phyloP scores from a whole-genome alignment of 2,888 invertebrate species.

The Oligia fasciuncula region DNA sequence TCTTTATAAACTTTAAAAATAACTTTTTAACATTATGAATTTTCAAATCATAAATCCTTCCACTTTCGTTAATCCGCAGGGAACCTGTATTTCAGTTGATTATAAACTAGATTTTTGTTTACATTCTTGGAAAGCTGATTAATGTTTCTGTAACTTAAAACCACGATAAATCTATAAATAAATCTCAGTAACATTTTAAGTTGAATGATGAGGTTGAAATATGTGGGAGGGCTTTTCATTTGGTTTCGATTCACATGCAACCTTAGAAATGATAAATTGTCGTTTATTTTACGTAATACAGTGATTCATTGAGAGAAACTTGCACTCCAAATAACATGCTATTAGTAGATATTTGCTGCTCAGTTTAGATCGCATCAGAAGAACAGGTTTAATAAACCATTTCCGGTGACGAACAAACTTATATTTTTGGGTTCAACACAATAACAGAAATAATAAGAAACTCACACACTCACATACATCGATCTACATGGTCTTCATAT shows the following conservation, averaged over 20 bases:
- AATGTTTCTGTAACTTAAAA: slow-evolving; percentile 4
- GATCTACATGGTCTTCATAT: too few species aligned
- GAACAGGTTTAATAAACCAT: not conserved
- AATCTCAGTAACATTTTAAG: slow-evolving; percentile 18
- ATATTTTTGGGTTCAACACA: not conserved
- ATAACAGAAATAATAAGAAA: not conserved
- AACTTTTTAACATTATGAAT: not conserved
- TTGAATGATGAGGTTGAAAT: slow-evolving; percentile 32
- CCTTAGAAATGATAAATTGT: slow-evolving; percentile 45
- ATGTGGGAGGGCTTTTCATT: slow-evolving; percentile 50
- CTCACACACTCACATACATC: too few species aligned
- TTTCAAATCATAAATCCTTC: not conserved
- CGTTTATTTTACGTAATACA: slow-evolving; percentile 53
- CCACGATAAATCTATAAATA: slow-evolving; percentile 1
- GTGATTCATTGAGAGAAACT: slow-evolving; percentile 59
- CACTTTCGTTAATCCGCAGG: too few species aligned
- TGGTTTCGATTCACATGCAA: slow-evolving; percentile 14
- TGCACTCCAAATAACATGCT: slow-evolving; percentile 26
- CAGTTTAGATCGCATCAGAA: slow-evolving; percentile 10
- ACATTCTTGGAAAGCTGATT: not conserved
- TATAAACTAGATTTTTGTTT: not conserved
- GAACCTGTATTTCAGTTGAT: not conserved
- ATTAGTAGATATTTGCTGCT: not conserved
- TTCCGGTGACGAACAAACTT: not conserved
- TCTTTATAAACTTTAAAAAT: not conserved